These are phyloP conservation scores for Lasioglossum malachurum DNA, from an alignment of 2,888 invertebrate genomes.

Conservation along the genomic window DNA sequence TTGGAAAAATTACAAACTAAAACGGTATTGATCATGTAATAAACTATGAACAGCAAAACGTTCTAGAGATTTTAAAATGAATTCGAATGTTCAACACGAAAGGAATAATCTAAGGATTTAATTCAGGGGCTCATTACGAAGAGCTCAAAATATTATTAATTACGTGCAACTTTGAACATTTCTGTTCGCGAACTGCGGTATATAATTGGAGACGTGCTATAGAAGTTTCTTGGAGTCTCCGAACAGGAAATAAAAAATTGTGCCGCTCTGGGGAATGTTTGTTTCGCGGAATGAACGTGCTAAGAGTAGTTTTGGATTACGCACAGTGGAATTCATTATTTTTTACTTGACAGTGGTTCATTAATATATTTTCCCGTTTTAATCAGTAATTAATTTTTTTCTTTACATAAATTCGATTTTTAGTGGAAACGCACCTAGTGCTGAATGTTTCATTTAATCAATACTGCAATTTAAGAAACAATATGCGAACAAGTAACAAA, in stretches of 20 bases:
- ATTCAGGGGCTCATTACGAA: constrained; percentile 26
- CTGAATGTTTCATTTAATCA: constrained; percentile 20
- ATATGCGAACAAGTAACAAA: neutral
- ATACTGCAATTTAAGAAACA: constrained; percentile 18
- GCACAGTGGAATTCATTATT: constrained; percentile 9
- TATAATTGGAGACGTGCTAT: constrained; percentile 26
- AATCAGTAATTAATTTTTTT: neutral
- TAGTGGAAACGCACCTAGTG: neutral
- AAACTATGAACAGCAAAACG: neutral
- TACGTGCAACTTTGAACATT: constrained; percentile 30
- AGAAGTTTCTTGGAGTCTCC: constrained; percentile 24
- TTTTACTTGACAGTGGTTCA: neutral
- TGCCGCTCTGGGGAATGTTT: constrained; percentile 13
- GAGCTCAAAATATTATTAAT: constrained; percentile 39
- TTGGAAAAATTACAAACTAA: neutral
- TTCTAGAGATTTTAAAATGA: neutral
- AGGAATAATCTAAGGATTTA: constrained; percentile 8
- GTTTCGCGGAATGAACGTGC: neutral
- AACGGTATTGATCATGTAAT: neutral
- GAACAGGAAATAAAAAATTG: neutral
- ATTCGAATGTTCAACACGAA: neutral
- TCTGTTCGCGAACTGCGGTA: constrained; percentile 13
- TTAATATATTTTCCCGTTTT: neutral
- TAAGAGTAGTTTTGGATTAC: neutral
- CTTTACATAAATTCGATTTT: constrained; percentile 17